phyloP scores from a whole-genome alignment of 2,113 vertebrate species.

The Petaurus breviceps region DNA sequence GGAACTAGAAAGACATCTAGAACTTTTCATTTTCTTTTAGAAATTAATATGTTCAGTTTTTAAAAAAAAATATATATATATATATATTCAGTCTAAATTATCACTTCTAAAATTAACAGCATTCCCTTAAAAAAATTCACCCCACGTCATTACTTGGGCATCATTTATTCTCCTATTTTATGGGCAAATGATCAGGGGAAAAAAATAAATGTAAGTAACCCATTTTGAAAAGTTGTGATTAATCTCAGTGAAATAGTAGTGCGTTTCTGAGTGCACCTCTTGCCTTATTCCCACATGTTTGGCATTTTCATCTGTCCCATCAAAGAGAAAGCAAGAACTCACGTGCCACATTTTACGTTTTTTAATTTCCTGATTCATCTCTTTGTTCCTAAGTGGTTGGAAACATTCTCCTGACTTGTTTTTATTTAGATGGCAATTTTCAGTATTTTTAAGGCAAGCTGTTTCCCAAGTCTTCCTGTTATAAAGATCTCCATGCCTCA shows the following conservation, averaged over 20 bases:
- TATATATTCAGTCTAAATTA: neutral
- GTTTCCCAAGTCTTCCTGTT: conserved; percentile 47
- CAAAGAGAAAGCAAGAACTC: neutral
- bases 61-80: neutral
- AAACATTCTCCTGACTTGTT: conserved; percentile 64
- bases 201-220: neutral
- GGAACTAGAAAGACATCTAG: conserved; percentile 35
- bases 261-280: neutral
- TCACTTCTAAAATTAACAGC: neutral
- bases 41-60: neutral
- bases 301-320: neutral
- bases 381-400: conserved; percentile 38
- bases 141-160: neutral
- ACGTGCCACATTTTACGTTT: conserved; percentile 36
- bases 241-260: neutral
- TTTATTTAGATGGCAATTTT: conserved; percentile 60
- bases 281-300: neutral
- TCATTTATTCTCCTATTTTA: neutral
- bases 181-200: conserved; percentile 7
- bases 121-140: neutral
- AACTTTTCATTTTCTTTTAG: neutral
- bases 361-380: conserved; percentile 50
- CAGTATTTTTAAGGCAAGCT: conserved; percentile 24
- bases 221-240: conserved; percentile 9
- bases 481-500: neutral